phyloP scores from a whole-genome alignment of 2,113 vertebrate species.

The Ameiurus melas region DNA sequence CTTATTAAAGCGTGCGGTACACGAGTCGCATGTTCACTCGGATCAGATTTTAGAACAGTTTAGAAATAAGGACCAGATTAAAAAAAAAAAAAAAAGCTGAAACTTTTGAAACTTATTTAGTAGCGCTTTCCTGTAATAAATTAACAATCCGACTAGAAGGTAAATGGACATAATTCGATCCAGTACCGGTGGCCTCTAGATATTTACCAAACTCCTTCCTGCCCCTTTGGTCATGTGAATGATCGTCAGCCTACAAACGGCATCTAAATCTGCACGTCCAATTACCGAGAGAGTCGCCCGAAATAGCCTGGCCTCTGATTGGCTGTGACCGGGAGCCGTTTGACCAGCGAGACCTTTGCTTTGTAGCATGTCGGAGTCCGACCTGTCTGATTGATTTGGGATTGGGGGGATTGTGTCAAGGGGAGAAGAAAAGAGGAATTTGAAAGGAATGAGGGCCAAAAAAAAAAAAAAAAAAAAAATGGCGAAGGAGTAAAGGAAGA shows the following conservation, averaged over 20 bases:
- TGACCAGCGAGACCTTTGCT: slow-evolving; percentile 40
- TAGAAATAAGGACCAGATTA: not conserved
- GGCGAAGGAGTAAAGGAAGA: not conserved
- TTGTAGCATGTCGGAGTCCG: slow-evolving; percentile 15
- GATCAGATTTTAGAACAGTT: not conserved
- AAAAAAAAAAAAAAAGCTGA: not conserved
- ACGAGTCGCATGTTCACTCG: not conserved
- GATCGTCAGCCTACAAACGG: slow-evolving; percentile 18
- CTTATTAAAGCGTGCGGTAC: not conserved
- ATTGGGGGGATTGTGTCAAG: not conserved
- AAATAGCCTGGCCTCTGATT: slow-evolving; percentile 43
- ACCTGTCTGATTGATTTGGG: slow-evolving; percentile 33
- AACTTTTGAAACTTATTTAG: not conserved
- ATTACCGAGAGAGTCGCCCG: slow-evolving; percentile 27
- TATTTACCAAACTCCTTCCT: slow-evolving; percentile 10
- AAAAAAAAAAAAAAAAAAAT: not conserved
- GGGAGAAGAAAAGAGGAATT: not conserved
- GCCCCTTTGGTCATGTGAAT: slow-evolving; percentile 11
- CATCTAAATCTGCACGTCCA: slow-evolving; percentile 31
- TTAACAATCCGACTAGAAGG: not conserved
- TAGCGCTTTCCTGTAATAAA: not conserved
- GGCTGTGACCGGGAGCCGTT: slow-evolving; percentile 34
- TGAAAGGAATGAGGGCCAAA: not conserved
- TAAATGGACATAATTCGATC: slow-evolving; percentile 19
- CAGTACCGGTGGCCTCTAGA: not conserved